Base-by-base conservation (phyloP, 2,797 vertebrate species). In the Ptychobarbus kaznakovi region DNA sequence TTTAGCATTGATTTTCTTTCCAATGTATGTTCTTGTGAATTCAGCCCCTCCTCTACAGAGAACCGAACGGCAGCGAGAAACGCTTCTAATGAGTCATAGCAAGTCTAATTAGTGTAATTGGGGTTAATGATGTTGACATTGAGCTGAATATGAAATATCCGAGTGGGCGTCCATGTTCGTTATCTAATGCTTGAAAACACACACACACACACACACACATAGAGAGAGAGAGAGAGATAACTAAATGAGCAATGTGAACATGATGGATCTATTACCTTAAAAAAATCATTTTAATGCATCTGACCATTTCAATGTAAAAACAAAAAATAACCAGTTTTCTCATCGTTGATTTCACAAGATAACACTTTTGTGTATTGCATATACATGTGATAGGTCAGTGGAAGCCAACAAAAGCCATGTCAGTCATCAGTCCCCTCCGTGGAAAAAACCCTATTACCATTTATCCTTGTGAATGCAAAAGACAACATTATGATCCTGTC, bases 51-150 rank as follows among this genome's bases (percentile, higher is more conserved):
- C 81, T 66, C 44, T 28, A 38, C 20, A 66, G 15, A 69, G 38
- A 58, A 56, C 15, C 11, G 20, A 66, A 65, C 12, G 40, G 2
- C 63, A 16, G 44, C 11, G 5, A 73, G 35, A 70, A 65, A 70
- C 63, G 86, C 32, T 51, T 3, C 12, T 73, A 80, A 66, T 35
- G 73, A 85, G n/a, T 84, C 58, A 40, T 68, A 22, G 28, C 42
- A 63, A 40, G 12, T 32, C 15, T 65, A 51, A 87, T 86, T 66
- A 75, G 79, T 66, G 22, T 88, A 79, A 88, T 61, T 85, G 56
- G 56, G 44, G 74, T 68, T 74, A 79, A 86, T 74, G 49, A 40
- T 77, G 82, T 78, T 82, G 72, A 73, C 56, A 81, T 81, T 78
- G 25, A 32, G 61, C 35, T 65, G 81, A 53, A 58, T 72, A n/a